Evolutionary conservation across 2,113 vertebrate species (phyloP).

Genomic region (Tricholaema leucomelas): DNA sequence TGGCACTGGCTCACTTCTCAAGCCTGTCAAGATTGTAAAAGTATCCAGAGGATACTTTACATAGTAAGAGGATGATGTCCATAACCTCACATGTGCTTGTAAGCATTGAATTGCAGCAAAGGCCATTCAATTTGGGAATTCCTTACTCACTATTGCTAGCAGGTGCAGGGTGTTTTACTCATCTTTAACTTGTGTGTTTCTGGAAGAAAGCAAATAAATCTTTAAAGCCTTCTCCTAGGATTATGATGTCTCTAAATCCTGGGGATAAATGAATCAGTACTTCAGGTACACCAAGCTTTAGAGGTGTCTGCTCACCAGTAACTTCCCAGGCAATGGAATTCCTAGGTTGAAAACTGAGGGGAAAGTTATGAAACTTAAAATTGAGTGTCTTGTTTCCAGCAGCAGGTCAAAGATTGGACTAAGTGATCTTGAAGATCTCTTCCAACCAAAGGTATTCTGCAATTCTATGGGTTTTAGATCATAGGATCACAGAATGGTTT

Average conservation of each 20-base stretch:
- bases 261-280: not conserved
- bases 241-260: not conserved
- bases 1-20: too few relatives aligned
- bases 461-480: too few relatives aligned
- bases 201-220: not conserved
- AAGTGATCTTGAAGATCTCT: too few relatives aligned
- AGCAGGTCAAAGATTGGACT: too few relatives aligned
- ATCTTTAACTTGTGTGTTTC: not conserved
- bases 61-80: not conserved
- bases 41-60: too few relatives aligned
- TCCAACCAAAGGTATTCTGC: too few relatives aligned
- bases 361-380: not conserved
- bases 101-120: not conserved
- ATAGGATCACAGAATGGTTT: too few relatives aligned
- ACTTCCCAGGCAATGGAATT: not conserved
- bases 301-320: not conserved
- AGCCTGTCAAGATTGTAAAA: too few relatives aligned
- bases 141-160: not conserved
- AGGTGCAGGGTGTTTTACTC: not conserved
- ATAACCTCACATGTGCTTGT: not conserved
- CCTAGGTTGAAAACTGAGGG: not conserved
- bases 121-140: not conserved
- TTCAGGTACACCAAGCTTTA: not conserved
- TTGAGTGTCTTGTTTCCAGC: not conserved
- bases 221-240: not conserved